Evolutionary conservation across 2,888 invertebrate species (phyloP), one percentile per base, ranked within the genome.

Genomic region (Lepas anatifera): DNA sequence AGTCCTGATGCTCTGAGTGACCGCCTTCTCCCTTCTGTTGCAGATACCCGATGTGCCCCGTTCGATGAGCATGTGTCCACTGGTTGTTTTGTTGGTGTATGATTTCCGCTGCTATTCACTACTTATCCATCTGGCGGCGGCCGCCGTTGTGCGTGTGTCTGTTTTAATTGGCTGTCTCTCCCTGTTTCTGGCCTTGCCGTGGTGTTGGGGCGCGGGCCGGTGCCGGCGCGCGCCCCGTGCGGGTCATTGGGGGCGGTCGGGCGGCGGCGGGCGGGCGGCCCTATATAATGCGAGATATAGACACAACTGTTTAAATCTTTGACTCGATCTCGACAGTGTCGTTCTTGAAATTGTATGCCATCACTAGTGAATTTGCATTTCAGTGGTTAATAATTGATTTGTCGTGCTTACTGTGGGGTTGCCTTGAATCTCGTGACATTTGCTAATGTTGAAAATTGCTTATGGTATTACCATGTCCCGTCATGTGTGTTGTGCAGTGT

Each of bases 321-420:
- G 58, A 58, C 58, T 58, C 58, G 58, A 58, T 58, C 58, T 58
- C 58, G 18, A 35, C 58, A 32, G 58, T 35, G 35, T 32, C 35
- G 58, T 58, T 52, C 58, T 58, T 58, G 58, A 58, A 58, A 58
- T 58, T 58, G 58, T 58, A 58, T 58, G 58, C 58, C 58, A 58
- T 58, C 58, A 58, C 58, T 58, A 58, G 58, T 58, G 58, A 58
- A 58, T 58, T 58, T 58, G 58, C 58, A 58, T 58, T 58, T 58
- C 58, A 32, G 58, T 58, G 58, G 58, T 58, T 8, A 58, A 58
- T 58, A 58, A 29, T 58, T 58, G 58, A 58, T 58, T 58, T 58
- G 58, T 58, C 58, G 58, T 58, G 58, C 58, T 58, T 58, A 58
- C 58, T 58, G 58, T 58, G 58, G 58, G 58, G 10, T 58, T 58